These are phyloP conservation scores for Oryzias melastigma DNA, from an alignment of 2,113 vertebrate genomes.

Conservation along the genomic window DNA sequence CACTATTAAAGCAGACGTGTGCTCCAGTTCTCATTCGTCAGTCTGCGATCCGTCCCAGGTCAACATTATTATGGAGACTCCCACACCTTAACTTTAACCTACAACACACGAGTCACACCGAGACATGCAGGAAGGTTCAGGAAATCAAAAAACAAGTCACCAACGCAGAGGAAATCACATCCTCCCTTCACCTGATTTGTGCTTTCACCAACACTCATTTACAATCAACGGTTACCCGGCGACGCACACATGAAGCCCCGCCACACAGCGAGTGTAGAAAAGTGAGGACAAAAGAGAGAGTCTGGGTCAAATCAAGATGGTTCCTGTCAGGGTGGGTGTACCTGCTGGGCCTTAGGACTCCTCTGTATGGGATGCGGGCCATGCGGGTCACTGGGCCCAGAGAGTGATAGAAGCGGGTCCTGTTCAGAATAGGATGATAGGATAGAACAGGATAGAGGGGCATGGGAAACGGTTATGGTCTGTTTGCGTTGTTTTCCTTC, in stretches of 20 bases:
- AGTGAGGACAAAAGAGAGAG: constrained; percentile 61
- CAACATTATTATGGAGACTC: background rate
- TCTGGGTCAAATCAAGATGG: constrained; percentile 50
- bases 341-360: constrained; percentile 97
- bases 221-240: constrained; percentile 4
- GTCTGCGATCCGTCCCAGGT: background rate
- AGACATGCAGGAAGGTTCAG: constrained; percentile 36
- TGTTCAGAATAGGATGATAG: constrained; percentile 90
- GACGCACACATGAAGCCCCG: constrained; percentile 45
- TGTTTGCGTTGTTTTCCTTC: constrained; percentile 6
- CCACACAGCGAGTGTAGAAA: constrained; percentile 38
- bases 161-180: constrained; percentile 8
- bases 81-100: background rate
- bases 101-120: constrained; percentile 1
- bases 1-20: background rate
- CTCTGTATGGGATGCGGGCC: constrained; percentile 95
- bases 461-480: constrained; percentile 58
- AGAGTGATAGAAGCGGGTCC: constrained; percentile 99
- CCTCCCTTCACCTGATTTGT: constrained; percentile 39
- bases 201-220: constrained; percentile 18
- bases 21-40: background rate
- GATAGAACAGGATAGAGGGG: constrained; percentile 63
- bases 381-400: constrained; percentile 95
- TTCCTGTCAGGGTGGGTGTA: constrained; percentile 78
- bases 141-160: constrained; percentile 33